Evolutionary conservation across 2,113 vertebrate species (phyloP), one percentile per base, ranked within the genome.

Genomic region (Phalacrocorax pelagicus): DNA sequence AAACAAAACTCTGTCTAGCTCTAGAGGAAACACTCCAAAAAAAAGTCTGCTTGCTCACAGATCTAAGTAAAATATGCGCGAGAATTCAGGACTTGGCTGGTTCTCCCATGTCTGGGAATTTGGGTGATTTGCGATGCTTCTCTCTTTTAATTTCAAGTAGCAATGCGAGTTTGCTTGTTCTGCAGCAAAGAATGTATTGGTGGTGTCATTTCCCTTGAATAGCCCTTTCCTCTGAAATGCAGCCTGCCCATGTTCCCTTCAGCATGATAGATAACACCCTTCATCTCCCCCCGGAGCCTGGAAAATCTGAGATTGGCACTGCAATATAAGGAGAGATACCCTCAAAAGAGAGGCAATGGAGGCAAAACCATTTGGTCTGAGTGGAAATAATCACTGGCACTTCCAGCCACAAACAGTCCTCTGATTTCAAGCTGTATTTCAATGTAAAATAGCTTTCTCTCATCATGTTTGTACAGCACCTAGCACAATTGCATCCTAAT

Each of bases 231-330:
- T 51, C 58, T 88, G 59, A 94, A 95, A 94, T 1, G 4, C 57
- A 92, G 62, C 44, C 57, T 91, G 62, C 44, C 87, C 49, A 12
- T 81, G 52, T 65, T 94, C 57, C 65, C 65, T 69, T 91, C 77
- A 81, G 52, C 30, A 42, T 58, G 69, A 88, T 72, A 87, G 86
- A 86, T 84, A 84, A 67, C 47, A 51, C 23, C 74, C 49, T 92
- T 88, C 46, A 16, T 72, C 69, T 86, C 4, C 27, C 47, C 38
- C 49, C 61, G 71, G 58, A 95, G 62, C 54, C 59, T 91, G 81
- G 52, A 96, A 95, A 85, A 80, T 49, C 85, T 85, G 90, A 69
- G 87, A 73, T 54, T 88, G 84, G 54, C 85, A 88, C 15, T 58
- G 40, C 73, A 90, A 44, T 82, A 79, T 84, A 55, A 77, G 91